Base-by-base conservation (phyloP, 2,113 vertebrate species). In the Microcebus tavaratra region DNA sequence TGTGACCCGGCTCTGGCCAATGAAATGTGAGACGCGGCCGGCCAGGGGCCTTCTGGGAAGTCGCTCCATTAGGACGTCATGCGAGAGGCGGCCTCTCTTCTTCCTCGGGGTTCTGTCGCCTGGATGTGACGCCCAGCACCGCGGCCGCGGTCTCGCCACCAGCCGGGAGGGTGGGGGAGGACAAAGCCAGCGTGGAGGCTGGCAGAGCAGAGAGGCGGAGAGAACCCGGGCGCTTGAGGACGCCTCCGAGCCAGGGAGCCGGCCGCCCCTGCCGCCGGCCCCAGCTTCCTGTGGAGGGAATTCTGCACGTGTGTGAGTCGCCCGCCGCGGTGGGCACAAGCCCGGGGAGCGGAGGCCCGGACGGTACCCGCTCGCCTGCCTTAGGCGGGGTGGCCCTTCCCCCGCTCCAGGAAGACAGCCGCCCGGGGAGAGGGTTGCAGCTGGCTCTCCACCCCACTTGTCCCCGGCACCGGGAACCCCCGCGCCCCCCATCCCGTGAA, bases 51-150 rank as follows among this genome's bases (percentile, higher is more conserved):
- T 90, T 87, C 81, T 57, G 36, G n/a, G 34, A 50, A 55, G 36
- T 11, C 63, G 4, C 6, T 13, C 63, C 39, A 20, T 17, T 50
- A 67, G 10, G 42, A 27, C 6, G 2, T 31, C 15, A 0, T 0
- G 3, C 48, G 20, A 42, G 72, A 39, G 36, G 7, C 15, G 42
- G 29, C 45, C 10, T 31, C 36, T 17, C 42, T 42, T 42, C 57
- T 36, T 18, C 21, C 39, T 73, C 53, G 8, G 13, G 55, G 20
- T 13, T 27, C 23, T 57, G 48, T 82, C 59, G 2, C 39, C 34
- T 4, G 3, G 27, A 12, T 7, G 12, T 34, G 23, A 78, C 7
- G 5, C 10, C 48, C 20, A 23, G 42, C 34, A 31, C 45, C 4
- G 4, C 6, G 2, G 82, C 53, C 3, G 5, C 75, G 34, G 36